A percentile compares a stretch with the other conserved stretches of the same genome.
Evolutionary conservation across 2,888 invertebrate species (phyloP).

Genomic region (Volucella zonaria): DNA sequence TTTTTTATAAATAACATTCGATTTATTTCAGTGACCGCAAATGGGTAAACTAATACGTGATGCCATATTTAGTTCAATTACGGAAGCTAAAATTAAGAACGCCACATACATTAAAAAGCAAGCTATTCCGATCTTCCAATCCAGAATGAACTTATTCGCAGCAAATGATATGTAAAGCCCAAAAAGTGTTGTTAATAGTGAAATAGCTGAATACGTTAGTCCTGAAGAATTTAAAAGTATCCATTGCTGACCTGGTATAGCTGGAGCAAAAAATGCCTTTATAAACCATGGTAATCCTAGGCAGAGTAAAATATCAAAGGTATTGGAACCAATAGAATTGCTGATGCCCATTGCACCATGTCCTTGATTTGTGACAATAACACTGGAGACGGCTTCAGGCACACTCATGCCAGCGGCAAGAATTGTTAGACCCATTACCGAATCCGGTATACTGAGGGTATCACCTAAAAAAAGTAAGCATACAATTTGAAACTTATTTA

Average conservation of each 20-base stretch:
- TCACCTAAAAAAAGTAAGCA: conserved; percentile 85
- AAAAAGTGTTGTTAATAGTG: conserved; percentile 89
- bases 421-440: conserved; percentile 94
- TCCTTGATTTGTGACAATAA: conserved; percentile 92
- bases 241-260: conserved; percentile 84
- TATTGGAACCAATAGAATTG: conserved; percentile 91
- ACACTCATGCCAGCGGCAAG: conserved; percentile 93
- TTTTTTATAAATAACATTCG: background rate
- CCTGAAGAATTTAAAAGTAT: conserved; percentile 90
- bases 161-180: conserved; percentile 87
- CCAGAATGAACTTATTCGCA: conserved; percentile 87
- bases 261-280: conserved; percentile 86
- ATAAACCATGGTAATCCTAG: conserved; percentile 91
- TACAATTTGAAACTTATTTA: background rate
- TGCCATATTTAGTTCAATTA: conserved; percentile 90
- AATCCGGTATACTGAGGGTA: conserved; percentile 94
- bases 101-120: conserved; percentile 87
- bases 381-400: conserved; percentile 93
- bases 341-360: conserved; percentile 85
- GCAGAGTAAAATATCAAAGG: conserved; percentile 91
- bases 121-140: conserved; percentile 87
- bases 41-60: conserved; percentile 89
- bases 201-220: conserved; percentile 89
- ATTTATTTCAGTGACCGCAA: conserved; percentile 84
- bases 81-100: conserved; percentile 87